phyloP scores from a whole-genome alignment of 2,113 vertebrate species.

The Rhagologus leucostigma region DNA sequence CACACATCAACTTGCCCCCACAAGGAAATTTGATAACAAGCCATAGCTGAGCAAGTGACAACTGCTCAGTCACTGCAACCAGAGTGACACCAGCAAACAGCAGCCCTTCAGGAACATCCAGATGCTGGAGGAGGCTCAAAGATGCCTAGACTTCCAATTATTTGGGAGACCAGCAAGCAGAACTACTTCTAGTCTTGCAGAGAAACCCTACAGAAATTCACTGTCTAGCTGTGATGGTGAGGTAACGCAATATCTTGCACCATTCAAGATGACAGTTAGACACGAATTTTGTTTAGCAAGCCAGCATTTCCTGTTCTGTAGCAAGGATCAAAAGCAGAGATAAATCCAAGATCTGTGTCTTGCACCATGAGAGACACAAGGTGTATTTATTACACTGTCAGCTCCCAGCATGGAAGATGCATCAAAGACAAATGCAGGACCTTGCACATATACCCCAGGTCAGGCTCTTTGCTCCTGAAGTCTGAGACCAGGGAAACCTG shows the following conservation, averaged over 20 bases:
- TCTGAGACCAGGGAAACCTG: not conserved
- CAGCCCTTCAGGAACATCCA: not conserved
- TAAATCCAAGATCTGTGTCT: not conserved
- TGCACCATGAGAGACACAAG: not conserved
- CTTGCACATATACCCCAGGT: not conserved
- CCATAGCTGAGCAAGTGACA: not conserved
- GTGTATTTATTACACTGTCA: not conserved
- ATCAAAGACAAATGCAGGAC: not conserved
- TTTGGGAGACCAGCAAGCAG: not conserved
- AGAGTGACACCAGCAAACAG: not conserved
- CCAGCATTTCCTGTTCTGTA: not conserved
- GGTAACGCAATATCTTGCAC: not conserved
- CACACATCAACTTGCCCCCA: not conserved
- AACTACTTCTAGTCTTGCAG: not conserved
- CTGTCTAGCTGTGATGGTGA: not conserved
- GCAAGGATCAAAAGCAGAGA: not conserved
- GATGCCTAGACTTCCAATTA: not conserved
- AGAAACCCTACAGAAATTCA: not conserved
- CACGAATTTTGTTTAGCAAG: not conserved
- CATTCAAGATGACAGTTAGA: not conserved
- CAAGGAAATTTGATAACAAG: not conserved
- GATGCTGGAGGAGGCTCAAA: not conserved
- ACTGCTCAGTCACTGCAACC: not conserved
- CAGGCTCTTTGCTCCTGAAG: fast-evolving
- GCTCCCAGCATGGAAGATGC: not conserved